A percentile compares a stretch with the other conserved stretches of the same genome.
Conservation (phyloP, 2,113 vertebrate genomes). For the Indri indri region DNA sequence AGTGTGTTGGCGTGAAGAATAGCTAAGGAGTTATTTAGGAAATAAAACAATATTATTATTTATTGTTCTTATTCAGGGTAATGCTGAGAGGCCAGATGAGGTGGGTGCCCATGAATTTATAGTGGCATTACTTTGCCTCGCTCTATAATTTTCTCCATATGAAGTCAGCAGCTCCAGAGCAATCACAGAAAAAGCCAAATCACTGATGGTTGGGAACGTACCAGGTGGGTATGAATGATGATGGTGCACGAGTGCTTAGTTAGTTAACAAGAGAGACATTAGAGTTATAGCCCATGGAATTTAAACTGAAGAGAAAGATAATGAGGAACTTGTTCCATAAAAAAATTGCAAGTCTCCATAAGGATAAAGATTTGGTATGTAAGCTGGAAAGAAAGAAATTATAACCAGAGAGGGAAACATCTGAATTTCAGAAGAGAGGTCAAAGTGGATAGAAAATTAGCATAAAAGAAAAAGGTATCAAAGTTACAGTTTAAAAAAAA, state of each 20-base stretch:
- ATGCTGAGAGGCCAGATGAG: not conserved
- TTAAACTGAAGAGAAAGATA: not conserved
- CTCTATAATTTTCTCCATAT: not conserved
- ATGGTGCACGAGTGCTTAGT: not conserved
- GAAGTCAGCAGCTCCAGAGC: conserved; percentile 2
- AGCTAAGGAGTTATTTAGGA: not conserved
- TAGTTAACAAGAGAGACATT: not conserved
- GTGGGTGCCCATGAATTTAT: not conserved
- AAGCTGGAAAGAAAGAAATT: not conserved
- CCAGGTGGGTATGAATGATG: not conserved
- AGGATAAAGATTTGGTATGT: not conserved
- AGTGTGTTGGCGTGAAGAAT: not conserved
- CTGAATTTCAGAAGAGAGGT: not conserved
- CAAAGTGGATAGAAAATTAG: not conserved
- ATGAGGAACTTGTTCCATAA: not conserved
- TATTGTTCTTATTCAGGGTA: not conserved
- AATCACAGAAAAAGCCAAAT: not conserved
- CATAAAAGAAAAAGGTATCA: not conserved
- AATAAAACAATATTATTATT: not conserved
- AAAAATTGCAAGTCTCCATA: not conserved
- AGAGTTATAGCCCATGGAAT: not conserved
- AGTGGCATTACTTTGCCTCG: not conserved
- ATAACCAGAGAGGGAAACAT: not conserved
- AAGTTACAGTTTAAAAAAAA: not conserved
- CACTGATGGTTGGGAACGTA: not conserved